These are phyloP conservation scores for Oryzias melastigma DNA, from an alignment of 2,113 vertebrate genomes.

Conservation along the genomic window DNA sequence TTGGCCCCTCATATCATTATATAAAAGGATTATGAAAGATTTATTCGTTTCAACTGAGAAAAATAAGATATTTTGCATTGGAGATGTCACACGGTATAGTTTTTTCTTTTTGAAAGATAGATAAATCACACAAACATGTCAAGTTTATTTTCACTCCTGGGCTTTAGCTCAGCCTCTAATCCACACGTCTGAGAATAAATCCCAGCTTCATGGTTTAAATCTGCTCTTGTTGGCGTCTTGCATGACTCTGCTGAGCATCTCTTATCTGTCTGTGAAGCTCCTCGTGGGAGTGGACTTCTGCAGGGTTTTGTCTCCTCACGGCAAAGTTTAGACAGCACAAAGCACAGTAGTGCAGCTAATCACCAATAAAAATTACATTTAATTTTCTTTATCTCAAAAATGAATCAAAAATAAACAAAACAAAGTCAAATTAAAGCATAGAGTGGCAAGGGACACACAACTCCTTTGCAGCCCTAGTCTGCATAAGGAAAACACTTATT, in stretches of 20 bases:
- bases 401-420: no score
- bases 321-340: slow-evolving; percentile 7
- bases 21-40: no score
- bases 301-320: slow-evolving; percentile 16
- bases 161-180: background rate
- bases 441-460: no score
- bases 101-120: no score
- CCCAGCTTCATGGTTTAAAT: background rate
- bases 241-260: slow-evolving; percentile 1
- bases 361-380: slow-evolving; percentile 17
- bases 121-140: no score
- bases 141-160: background rate
- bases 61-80: no score
- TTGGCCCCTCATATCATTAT: no score
- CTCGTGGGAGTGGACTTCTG: slow-evolving; percentile 12
- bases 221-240: background rate
- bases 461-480: no score
- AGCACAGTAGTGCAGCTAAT: slow-evolving; percentile 16
- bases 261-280: slow-evolving; percentile 20
- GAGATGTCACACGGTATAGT: no score
- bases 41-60: no score
- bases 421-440: no score
- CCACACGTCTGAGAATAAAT: background rate
- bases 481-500: no score
- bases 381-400: background rate